These are phyloP conservation scores for Empidonax traillii DNA, from an alignment of 2,113 vertebrate species.

Conservation along the genomic window DNA sequence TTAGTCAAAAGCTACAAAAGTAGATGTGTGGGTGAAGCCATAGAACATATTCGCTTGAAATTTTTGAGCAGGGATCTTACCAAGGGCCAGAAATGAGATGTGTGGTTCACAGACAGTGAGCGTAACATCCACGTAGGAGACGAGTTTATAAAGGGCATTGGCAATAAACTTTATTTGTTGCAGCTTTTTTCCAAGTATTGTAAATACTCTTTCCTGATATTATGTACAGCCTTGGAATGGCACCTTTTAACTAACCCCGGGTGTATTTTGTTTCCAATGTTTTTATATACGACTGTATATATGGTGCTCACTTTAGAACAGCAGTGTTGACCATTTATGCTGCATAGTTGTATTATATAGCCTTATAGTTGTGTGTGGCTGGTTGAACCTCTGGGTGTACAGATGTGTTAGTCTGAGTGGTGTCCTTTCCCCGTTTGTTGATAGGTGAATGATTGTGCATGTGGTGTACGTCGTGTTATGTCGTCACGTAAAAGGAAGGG, in stretches of 20 bases:
- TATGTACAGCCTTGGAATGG: slow-evolving; percentile 81
- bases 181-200: slow-evolving; percentile 88
- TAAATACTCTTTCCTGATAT: slow-evolving; percentile 78
- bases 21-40: slow-evolving; percentile 76
- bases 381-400: slow-evolving; percentile 71
- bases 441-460: slow-evolving; percentile 89
- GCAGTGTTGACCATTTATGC: slow-evolving; percentile 86
- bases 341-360: slow-evolving; percentile 89
- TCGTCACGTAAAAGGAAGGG: slow-evolving; percentile 73
- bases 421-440: slow-evolving; percentile 78
- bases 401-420: slow-evolving; percentile 77
- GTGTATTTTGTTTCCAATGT: slow-evolving; percentile 75
- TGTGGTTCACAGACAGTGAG: slow-evolving; percentile 69
- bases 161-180: slow-evolving; percentile 95
- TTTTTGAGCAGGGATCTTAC: slow-evolving; percentile 75
- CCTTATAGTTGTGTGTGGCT: slow-evolving; percentile 86
- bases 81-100: slow-evolving; percentile 75
- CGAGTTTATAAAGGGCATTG: slow-evolving; percentile 88
- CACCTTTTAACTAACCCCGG: slow-evolving; percentile 79
- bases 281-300: slow-evolving; percentile 90
- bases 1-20: slow-evolving; percentile 44
- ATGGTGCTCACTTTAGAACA: slow-evolving; percentile 90
- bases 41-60: slow-evolving; percentile 73
- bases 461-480: slow-evolving; percentile 84
- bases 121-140: slow-evolving; percentile 51